A percentile compares a stretch with the other conserved stretches of the same genome.
Conservation (phyloP, 2,113 vertebrate genomes). For the Myrmophylax atrothorax region DNA sequence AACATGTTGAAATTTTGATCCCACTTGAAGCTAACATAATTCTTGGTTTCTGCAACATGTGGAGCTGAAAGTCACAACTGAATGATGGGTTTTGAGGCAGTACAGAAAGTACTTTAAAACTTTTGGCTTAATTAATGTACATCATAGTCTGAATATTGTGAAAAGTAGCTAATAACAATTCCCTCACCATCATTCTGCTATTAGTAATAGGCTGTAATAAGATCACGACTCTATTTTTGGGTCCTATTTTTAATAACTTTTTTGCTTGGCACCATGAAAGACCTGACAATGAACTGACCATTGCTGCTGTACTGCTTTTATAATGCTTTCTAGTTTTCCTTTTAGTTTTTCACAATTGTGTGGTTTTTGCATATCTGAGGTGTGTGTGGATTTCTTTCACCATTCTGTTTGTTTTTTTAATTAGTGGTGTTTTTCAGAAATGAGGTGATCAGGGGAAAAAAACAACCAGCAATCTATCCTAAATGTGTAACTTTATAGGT, state of each 20-base stretch:
- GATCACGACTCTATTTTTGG: not conserved
- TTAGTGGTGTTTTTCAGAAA: not conserved
- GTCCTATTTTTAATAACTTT: not conserved
- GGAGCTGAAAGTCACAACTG: not conserved
- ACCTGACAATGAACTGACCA: not conserved
- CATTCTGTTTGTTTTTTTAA: not conserved
- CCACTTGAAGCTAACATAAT: not conserved
- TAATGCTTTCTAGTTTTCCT: not conserved
- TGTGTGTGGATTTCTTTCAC: not conserved
- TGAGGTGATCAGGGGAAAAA: not conserved
- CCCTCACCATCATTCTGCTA: not conserved
- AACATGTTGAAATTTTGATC: not conserved
- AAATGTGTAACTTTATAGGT: not conserved
- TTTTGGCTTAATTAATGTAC: not conserved
- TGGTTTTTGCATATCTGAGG: not conserved
- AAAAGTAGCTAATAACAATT: not conserved
- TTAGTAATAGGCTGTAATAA: not conserved
- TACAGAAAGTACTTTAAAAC: not conserved
- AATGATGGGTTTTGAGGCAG: not conserved
- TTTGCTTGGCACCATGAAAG: not conserved
- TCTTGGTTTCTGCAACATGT: not conserved
- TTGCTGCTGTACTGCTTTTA: not conserved
- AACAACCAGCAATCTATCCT: not conserved
- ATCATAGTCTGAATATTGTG: not conserved
- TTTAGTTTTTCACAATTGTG: not conserved